Percentiles rank a stretch among this genome's conserved stretches.
These are phyloP conservation scores for Doryteuthis pealeii DNA, from an alignment of 1,140 invertebrate species.

Conservation along the genomic window DNA sequence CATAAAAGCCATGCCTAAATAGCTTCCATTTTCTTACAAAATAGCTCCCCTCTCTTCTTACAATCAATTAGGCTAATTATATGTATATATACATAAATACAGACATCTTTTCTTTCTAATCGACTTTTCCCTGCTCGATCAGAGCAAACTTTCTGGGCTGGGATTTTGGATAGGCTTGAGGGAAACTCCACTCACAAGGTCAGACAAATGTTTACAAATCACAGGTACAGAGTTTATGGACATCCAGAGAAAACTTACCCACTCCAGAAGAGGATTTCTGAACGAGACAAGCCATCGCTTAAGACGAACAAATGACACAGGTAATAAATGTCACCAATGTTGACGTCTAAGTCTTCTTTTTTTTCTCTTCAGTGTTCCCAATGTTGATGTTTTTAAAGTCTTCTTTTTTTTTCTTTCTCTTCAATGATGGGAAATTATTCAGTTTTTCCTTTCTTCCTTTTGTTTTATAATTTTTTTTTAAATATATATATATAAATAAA, in stretches of 20 bases:
- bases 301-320: background rate
- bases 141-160: too few species aligned
- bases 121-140: too few species aligned
- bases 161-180: too few species aligned
- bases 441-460: background rate
- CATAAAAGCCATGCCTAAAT: too few species aligned
- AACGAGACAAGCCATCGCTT: constrained; percentile 9
- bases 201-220: background rate
- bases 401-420: background rate
- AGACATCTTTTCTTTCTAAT: too few species aligned
- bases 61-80: too few species aligned
- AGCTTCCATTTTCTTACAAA: too few species aligned
- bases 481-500: too few species aligned
- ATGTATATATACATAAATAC: too few species aligned
- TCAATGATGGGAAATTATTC: background rate
- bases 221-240: background rate
- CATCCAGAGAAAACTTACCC: background rate
- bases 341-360: background rate
- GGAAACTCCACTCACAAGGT: too few species aligned
- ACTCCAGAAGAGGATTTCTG: constrained; percentile 14
- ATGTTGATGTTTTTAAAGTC: background rate
- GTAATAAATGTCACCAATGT: background rate
- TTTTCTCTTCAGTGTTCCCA: background rate
- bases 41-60: too few species aligned
- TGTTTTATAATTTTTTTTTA: background rate